Base-by-base conservation (phyloP, 2,888 invertebrate species). In the Acanthacorydalis orientalis region DNA sequence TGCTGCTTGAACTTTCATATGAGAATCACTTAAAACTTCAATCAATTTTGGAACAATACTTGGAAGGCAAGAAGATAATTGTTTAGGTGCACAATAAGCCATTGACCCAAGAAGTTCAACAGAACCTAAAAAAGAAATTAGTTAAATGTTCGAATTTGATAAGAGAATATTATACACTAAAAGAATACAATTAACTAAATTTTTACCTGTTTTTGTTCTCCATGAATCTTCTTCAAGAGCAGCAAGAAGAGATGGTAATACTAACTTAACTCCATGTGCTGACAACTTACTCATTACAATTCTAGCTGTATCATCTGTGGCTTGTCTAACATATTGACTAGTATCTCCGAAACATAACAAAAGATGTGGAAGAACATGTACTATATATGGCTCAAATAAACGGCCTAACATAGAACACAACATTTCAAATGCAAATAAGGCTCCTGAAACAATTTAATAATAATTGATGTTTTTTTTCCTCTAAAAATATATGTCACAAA, bases 71-170 rank as follows among this genome's bases (percentile, higher is more conserved):
- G 95, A 92, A 4, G 96, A 96, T 52, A 99, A 71, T 67, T 99
- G 98, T 64, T 96, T 95, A 0, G 98, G 98, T 1, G 98, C 98
- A 68, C 97, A 98, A 69, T 85, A 95, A 0, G 97, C 96, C 96
- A 98, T 97, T 10, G 95, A 91, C 9, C 97, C 96, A 31, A 97
- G 73, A 47, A 97, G 69, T 64, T 97, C 96, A 48, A 96, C 90
- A 0, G 95, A 93, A 32, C 93, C 87, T 84, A 63, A 10, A 12
- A 11, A 48, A 38, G n/a, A 46, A 35, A 32, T 12, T 43, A 45
- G 14, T 44, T 40, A 32, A 48, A 49, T 38, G 39, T 43, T 14
- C 42, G 15, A n/a, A 14, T 35, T 16, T 12, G n/a, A 44, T 31
- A 23, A 8, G 37, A 38, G n/a, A 39, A 23, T 32, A 46, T n/a